Conservation (phyloP, 2,888 invertebrate species). For the Augiades crinisus region DNA sequence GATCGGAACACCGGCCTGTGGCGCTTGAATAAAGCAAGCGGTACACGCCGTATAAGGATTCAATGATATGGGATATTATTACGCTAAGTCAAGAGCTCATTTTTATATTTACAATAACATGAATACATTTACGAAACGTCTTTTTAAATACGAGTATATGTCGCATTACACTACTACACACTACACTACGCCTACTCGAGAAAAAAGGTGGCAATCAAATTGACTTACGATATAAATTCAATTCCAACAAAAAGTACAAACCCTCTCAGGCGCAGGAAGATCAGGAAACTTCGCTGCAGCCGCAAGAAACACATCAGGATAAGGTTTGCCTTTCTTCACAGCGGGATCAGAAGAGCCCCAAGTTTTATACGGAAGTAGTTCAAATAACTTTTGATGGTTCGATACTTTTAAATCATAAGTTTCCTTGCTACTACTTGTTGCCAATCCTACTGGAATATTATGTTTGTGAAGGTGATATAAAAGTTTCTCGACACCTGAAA, state of each 20-base stretch:
- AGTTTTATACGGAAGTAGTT: slow-evolving; percentile 86
- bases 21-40: too few species aligned
- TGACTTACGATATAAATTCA: too few species aligned
- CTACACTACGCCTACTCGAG: too few species aligned
- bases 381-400: slow-evolving; percentile 85
- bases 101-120: too few species aligned
- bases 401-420: slow-evolving; percentile 87
- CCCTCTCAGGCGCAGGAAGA: slow-evolving; percentile 81
- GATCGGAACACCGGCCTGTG: too few species aligned
- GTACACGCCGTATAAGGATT: too few species aligned
- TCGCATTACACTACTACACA: too few species aligned
- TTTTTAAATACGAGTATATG: too few species aligned
- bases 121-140: too few species aligned
- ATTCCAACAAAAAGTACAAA: slow-evolving; percentile 35
- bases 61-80: too few species aligned
- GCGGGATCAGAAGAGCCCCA: slow-evolving; percentile 91
- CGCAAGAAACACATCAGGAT: slow-evolving; percentile 92
- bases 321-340: slow-evolving; percentile 92
- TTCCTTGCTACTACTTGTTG: slow-evolving; percentile 90
- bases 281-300: slow-evolving; percentile 88
- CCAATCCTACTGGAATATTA: slow-evolving; percentile 90
- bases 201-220: too few species aligned
- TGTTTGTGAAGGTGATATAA: slow-evolving; percentile 86
- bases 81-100: too few species aligned
- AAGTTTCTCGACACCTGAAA: slow-evolving; percentile 88